phyloP scores from a whole-genome alignment of 2,888 invertebrate species.

The Brenthis ino region DNA sequence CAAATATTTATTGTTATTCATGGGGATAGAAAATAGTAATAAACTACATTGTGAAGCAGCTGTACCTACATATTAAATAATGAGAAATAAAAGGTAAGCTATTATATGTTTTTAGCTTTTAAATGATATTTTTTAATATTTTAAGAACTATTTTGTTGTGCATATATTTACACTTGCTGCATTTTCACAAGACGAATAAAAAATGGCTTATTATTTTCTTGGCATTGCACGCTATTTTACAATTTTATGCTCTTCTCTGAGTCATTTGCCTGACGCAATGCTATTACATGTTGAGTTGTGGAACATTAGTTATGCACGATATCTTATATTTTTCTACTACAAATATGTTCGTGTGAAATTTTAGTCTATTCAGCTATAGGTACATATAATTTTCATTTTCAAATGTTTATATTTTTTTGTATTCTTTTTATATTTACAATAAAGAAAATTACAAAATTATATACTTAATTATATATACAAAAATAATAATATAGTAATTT shows the following conservation, averaged over 20 bases:
- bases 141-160: not conserved
- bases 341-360: not conserved
- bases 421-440: too few species aligned
- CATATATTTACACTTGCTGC: not conserved
- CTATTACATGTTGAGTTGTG: conserved; percentile 17
- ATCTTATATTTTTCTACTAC: not conserved
- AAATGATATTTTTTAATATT: not conserved
- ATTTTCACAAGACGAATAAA: conserved; percentile 3
- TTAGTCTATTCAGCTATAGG: not conserved
- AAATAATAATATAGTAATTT: too few species aligned
- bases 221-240: conserved; percentile 18
- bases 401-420: not conserved
- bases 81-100: too few species aligned
- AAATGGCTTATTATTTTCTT: conserved; percentile 13
- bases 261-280: conserved; percentile 14
- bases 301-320: conserved; percentile 21
- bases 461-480: too few species aligned
- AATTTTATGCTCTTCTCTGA: conserved; percentile 18
- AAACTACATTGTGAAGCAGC: too few species aligned
- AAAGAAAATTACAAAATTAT: too few species aligned
- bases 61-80: too few species aligned
- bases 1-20: conserved; percentile 2
- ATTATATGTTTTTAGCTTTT: too few species aligned
- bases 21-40: not conserved
- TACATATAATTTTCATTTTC: not conserved